phyloP scores from a whole-genome alignment of 2,888 invertebrate genomes.

The Sisyra terminalis region DNA sequence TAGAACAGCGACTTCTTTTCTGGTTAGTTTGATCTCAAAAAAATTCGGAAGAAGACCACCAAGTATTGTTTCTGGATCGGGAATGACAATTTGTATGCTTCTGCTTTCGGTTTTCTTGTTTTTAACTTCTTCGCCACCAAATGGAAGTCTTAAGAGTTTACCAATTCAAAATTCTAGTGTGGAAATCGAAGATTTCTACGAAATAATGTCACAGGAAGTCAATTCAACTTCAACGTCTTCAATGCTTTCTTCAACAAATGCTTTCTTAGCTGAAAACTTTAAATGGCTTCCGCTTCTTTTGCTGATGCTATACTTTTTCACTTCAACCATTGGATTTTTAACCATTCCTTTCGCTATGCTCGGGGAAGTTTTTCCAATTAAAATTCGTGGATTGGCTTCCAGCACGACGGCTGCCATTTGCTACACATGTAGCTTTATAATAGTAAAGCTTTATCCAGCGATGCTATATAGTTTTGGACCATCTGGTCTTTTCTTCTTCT shows the following conservation, averaged over 20 bases:
- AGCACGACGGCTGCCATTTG: slow-evolving; percentile 30
- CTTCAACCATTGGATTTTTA: slow-evolving; percentile 35
- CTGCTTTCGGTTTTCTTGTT: slow-evolving; percentile 28
- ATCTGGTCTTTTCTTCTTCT: slow-evolving; percentile 33
- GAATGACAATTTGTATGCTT: slow-evolving; percentile 36
- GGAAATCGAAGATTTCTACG: background rate
- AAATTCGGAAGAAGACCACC: slow-evolving; percentile 37
- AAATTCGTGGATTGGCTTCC: slow-evolving; percentile 32
- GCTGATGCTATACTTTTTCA: slow-evolving; percentile 31
- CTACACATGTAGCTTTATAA: slow-evolving; percentile 34
- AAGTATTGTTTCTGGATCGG: slow-evolving; percentile 36
- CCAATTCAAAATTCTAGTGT: background rate
- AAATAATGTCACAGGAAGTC: background rate
- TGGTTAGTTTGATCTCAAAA: slow-evolving; percentile 31
- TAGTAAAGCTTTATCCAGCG: slow-evolving; percentile 32
- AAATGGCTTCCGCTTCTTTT: slow-evolving; percentile 27
- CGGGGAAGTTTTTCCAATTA: slow-evolving; percentile 35
- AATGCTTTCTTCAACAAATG: background rate
- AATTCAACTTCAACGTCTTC: slow-evolving; percentile 1
- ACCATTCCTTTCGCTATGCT: slow-evolving; percentile 38
- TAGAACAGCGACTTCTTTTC: slow-evolving; percentile 27
- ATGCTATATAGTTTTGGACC: slow-evolving; percentile 25
- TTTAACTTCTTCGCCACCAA: slow-evolving; percentile 14
- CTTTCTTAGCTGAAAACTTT: slow-evolving; percentile 11
- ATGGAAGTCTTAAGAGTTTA: background rate